Evolutionary conservation across 2,888 invertebrate genomes (phyloP), one percentile per base, ranked within the genome.

Genomic region (Drosophila macrospina): DNA sequence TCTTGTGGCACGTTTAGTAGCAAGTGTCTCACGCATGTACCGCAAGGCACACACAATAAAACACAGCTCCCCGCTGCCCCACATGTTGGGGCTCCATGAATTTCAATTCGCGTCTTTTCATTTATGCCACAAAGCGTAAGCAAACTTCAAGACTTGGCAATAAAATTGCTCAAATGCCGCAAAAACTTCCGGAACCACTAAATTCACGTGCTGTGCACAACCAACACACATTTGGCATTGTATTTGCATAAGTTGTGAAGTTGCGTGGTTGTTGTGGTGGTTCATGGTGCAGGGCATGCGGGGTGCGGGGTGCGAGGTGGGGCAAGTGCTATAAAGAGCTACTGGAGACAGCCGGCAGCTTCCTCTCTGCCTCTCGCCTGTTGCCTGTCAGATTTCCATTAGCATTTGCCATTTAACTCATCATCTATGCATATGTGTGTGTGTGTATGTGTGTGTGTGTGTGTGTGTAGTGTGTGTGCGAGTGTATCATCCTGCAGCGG

Each of bases 21-120:
- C 62, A 75, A 65, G 45, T 63, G 69, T 34, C 36, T 24, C 42
- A 59, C 16, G 37, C 55, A 32, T 34, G 20, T 39, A 60, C 50
- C 61, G 37, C 39, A 36, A 44, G 26, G 55, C 60, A 57, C 30
- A 61, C 62, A 65, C 66, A 60, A 55, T 68, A 63, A 82, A 71
- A 75, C 57, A 80, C 71, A 70, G 37, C 51, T 8, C 10, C 11
- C 28, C 24, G 10, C 34, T 5, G 5, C 6, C 24, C n/a, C 13
- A 39, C 10, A 26, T 42, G 42, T 45, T 28, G n/a, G n/a, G 32
- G 39, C 61, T 51, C 67, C 61, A 88, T 82, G 88, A 83, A 83
- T 83, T 83, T 83, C 80, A 83, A 83, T 83, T 79, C 86, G 86
- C 77, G 72, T 83, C 78, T 71, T 74, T 88, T 88, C 88, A 85